phyloP scores from a whole-genome alignment of 2,113 vertebrate species.

The Plectropomus leopardus region DNA sequence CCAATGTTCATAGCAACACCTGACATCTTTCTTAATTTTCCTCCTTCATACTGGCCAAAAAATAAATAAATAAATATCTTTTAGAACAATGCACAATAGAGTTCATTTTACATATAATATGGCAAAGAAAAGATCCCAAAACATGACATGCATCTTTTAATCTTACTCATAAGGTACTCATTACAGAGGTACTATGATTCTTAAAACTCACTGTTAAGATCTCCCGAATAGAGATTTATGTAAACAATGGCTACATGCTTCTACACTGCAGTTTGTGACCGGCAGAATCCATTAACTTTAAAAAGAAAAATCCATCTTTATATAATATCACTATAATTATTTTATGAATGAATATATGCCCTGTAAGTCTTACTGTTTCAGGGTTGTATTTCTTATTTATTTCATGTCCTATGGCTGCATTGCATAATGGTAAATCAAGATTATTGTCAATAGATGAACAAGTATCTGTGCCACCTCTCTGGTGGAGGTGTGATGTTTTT shows the following conservation, averaged over 20 bases:
- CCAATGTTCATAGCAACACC: not conserved
- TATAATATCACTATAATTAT: not conserved
- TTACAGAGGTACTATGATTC: not conserved
- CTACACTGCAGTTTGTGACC: not conserved
- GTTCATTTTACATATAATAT: slow-evolving; percentile 2
- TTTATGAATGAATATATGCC: not conserved
- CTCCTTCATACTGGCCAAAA: not conserved
- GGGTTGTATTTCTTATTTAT: not conserved
- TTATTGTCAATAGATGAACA: not conserved
- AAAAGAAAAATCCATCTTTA: not conserved
- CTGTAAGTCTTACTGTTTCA: not conserved
- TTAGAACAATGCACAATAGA: not conserved
- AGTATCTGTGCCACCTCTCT: not conserved
- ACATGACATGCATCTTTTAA: not conserved
- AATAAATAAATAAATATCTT: too few species aligned
- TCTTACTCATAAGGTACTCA: not conserved
- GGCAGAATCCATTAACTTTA: not conserved
- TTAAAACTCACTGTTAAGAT: not conserved
- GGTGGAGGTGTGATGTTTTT: not conserved
- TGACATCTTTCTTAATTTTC: slow-evolving; percentile 5
- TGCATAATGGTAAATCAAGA: not conserved
- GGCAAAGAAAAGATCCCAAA: not conserved
- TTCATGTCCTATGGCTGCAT: not conserved
- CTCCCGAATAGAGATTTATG: not conserved
- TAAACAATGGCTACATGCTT: not conserved